These are phyloP conservation scores for Acrobasis consociella DNA, from an alignment of 2,888 invertebrate genomes.

Conservation along the genomic window DNA sequence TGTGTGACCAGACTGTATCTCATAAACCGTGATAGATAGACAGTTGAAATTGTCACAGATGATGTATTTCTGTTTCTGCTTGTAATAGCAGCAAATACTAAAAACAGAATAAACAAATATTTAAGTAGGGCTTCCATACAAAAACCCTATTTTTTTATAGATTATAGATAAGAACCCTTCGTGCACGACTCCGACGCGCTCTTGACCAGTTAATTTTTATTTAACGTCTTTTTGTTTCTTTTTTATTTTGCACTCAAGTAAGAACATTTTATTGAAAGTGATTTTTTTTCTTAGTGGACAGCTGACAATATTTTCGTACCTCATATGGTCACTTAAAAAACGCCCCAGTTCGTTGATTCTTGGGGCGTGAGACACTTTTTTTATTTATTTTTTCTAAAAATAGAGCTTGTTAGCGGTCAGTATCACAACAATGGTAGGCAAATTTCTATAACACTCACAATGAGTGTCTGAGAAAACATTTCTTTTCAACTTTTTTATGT, in stretches of 20 bases:
- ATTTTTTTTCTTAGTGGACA: background rate
- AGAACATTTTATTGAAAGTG: no score
- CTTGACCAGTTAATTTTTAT: no score
- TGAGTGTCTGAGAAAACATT: conserved; percentile 58
- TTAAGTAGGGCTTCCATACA: no score
- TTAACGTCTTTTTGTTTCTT: background rate
- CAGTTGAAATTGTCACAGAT: no score
- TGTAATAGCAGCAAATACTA: no score
- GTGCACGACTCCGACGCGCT: no score
- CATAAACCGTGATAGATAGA: no score
- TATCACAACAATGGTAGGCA: conserved; percentile 47
- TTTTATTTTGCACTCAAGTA: background rate
- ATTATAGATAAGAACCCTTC: no score
- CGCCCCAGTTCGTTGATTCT: conserved; percentile 29
- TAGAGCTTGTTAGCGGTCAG: conserved; percentile 64
- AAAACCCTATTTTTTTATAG: no score
- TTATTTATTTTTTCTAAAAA: conserved; percentile 34
- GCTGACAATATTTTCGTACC: conserved; percentile 4
- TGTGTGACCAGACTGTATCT: no score
- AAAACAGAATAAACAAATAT: no score
- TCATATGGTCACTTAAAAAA: conserved; percentile 20
- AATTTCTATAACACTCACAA: conserved; percentile 57
- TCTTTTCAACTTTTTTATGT: conserved; percentile 37
- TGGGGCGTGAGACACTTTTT: conserved; percentile 55
- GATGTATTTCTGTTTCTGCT: no score